Conservation (phyloP, 2,797 vertebrate species). For the Nyctibius grandis region DNA sequence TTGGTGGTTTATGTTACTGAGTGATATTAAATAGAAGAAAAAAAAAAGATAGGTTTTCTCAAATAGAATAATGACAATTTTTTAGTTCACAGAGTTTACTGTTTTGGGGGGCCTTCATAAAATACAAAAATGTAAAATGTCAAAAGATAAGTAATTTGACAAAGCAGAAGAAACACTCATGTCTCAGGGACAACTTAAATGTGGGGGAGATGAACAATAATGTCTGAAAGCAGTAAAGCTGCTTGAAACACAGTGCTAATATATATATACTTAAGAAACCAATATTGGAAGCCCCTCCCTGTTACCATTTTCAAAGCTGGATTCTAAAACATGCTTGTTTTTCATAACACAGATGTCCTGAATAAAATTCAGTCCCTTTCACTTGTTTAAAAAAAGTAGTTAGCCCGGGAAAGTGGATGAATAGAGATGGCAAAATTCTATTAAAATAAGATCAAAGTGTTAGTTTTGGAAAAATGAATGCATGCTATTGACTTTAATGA, state of each 20-base stretch:
- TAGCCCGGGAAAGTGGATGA: background rate
- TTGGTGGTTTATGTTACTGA: background rate
- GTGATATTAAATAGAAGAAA: background rate
- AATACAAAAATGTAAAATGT: background rate
- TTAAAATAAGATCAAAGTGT: background rate
- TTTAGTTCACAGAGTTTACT: background rate
- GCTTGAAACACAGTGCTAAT: background rate
- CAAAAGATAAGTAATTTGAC: background rate
- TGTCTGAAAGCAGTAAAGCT: background rate
- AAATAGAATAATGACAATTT: background rate
- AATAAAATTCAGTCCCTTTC: background rate
- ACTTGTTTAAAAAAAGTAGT: background rate
- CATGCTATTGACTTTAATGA: background rate
- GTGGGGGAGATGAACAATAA: background rate
- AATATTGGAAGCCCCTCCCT: background rate
- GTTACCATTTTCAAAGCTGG: background rate
- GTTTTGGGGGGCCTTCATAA: background rate
- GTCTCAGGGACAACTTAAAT: background rate
- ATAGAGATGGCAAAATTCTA: background rate
- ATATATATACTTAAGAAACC: background rate
- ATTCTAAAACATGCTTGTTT: background rate
- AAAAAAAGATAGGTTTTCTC: background rate
- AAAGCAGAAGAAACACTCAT: background rate
- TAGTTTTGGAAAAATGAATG: too few relatives aligned
- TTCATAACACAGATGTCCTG: fast-evolving